Conservation (phyloP, 35 echinoderm and acorn worm species). For the Lytechinus variegatus region DNA sequence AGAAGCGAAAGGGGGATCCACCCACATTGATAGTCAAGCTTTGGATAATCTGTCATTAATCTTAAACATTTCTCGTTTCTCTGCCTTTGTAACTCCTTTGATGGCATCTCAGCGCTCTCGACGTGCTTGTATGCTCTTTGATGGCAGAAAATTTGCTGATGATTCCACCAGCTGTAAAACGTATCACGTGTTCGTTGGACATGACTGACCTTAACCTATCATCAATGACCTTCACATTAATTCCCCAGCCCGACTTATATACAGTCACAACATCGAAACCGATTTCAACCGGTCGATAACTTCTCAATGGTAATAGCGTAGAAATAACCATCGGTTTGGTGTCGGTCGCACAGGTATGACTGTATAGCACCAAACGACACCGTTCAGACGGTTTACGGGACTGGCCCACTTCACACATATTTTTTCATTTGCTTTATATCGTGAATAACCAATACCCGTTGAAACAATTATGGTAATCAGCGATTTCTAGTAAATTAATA, state of each 20-base stretch:
- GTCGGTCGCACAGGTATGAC: too few species aligned
- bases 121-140: not conserved
- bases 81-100: not conserved
- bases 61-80: not conserved
- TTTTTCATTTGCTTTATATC: too few species aligned
- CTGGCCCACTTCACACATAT: not conserved
- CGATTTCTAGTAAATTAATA: too few species aligned
- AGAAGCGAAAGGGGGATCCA: too few species aligned
- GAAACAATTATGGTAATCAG: too few species aligned
- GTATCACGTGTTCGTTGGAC: not conserved
- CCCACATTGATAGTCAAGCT: too few species aligned
- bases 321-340: too few species aligned
- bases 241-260: not conserved
- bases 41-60: too few species aligned
- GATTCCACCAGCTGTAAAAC: not conserved
- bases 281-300: too few species aligned
- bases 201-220: not conserved
- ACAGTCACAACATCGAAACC: too few species aligned
- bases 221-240: not conserved
- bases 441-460: too few species aligned
- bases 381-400: not conserved
- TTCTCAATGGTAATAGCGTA: too few species aligned
- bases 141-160: not conserved
- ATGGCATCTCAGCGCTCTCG: not conserved
- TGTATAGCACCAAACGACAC: not conserved